Conservation (phyloP, 2,113 vertebrate species). For the Myotis brandtii region DNA sequence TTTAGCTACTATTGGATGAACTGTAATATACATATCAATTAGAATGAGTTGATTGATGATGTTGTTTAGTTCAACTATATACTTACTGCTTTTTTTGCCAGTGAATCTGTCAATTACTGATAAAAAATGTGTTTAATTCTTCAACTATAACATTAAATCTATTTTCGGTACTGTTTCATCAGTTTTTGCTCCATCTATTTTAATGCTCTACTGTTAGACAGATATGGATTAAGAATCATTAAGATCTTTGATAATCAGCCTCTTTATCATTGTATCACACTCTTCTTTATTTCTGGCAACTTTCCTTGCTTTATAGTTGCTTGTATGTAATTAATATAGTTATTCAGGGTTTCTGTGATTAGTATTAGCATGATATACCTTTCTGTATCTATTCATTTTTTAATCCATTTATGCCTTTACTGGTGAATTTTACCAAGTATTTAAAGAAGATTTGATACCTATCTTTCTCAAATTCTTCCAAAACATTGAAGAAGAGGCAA, state of each 20-base stretch:
- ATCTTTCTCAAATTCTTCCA: too few relatives aligned
- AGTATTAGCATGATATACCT: background rate
- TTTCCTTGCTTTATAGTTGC: background rate
- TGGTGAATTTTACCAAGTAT: background rate
- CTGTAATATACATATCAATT: background rate
- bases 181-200: background rate
- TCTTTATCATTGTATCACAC: background rate
- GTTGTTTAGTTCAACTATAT: background rate
- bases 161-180: background rate
- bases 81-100: background rate
- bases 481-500: too few relatives aligned
- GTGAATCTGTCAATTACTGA: background rate
- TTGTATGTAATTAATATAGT: background rate
- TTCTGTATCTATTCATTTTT: background rate
- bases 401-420: background rate
- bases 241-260: background rate
- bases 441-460: too few relatives aligned
- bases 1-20: background rate
- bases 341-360: background rate
- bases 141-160: background rate
- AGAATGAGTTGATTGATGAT: background rate
- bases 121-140: background rate
- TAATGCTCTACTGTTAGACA: background rate
- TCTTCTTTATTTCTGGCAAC: background rate
- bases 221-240: background rate